Conservation (phyloP, 2,888 invertebrate genomes). For the Philereme transversata region DNA sequence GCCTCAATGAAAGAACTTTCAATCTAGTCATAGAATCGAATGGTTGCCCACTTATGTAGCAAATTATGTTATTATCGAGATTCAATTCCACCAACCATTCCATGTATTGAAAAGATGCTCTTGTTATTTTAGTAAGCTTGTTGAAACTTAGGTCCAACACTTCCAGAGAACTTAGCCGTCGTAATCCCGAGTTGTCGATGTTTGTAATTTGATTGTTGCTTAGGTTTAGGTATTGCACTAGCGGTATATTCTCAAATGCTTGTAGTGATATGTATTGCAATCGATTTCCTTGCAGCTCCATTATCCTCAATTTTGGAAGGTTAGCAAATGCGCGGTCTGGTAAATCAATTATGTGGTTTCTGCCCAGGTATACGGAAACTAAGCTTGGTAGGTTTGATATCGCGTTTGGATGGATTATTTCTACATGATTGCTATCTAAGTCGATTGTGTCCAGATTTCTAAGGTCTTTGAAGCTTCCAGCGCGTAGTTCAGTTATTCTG, state of each 20-base stretch:
- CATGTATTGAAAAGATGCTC: constrained; percentile 87
- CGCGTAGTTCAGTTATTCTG: constrained; percentile 87
- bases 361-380: constrained; percentile 87
- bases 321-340: constrained; percentile 91
- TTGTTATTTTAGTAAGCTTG: constrained; percentile 87
- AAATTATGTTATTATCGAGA: constrained; percentile 93
- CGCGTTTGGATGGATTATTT: constrained; percentile 88
- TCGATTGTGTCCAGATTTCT: constrained; percentile 89
- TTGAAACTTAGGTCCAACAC: constrained; percentile 94
- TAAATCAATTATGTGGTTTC: constrained; percentile 89
- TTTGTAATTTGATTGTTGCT: constrained; percentile 91
- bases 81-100: constrained; percentile 94
- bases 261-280: constrained; percentile 88
- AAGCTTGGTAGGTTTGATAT: constrained; percentile 88
- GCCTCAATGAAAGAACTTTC: constrained; percentile 90
- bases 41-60: constrained; percentile 90
- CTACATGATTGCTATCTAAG: constrained; percentile 92
- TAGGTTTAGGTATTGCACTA: constrained; percentile 91
- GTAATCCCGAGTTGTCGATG: constrained; percentile 90
- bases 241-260: constrained; percentile 91
- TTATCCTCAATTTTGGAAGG: constrained; percentile 88
- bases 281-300: constrained; percentile 92
- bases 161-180: constrained; percentile 90
- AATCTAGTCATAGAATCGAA: constrained; percentile 93
- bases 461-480: constrained; percentile 89